Evolutionary conservation across 2,113 vertebrate species (phyloP).

Genomic region (Bufo gargarizans): DNA sequence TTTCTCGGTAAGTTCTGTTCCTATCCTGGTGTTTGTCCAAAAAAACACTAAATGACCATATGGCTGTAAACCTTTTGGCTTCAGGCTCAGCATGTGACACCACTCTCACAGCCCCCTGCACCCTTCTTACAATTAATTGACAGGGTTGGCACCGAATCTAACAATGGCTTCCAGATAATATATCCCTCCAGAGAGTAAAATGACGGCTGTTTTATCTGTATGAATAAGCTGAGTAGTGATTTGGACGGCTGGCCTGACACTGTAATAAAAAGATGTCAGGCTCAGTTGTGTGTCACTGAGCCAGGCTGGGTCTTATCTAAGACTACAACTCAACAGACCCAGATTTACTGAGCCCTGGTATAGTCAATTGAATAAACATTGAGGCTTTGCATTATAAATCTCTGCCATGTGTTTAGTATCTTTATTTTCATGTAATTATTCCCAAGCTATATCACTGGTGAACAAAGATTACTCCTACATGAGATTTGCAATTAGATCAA

Average conservation of each 20-base stretch:
- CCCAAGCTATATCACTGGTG: not conserved
- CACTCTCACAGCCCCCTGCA: not conserved
- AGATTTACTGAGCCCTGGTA: conserved; percentile 36
- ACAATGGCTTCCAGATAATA: conserved; percentile 34
- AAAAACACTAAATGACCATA: conserved; percentile 1
- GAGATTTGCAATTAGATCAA: conserved; percentile 1
- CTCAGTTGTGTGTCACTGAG: conserved; percentile 48
- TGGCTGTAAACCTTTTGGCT: conserved; percentile 2
- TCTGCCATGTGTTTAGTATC: conserved; percentile 29
- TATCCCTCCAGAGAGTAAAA: conserved; percentile 45
- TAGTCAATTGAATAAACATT: conserved; percentile 39
- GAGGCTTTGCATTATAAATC: conserved; percentile 34
- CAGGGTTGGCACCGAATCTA: conserved; percentile 21
- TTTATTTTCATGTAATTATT: conserved; percentile 25
- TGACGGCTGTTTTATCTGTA: conserved; percentile 41
- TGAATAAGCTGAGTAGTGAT: conserved; percentile 52
- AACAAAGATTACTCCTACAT: not conserved
- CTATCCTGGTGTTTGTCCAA: not conserved
- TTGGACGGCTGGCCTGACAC: conserved; percentile 48
- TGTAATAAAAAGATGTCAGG: conserved; percentile 52
- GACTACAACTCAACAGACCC: conserved; percentile 34
- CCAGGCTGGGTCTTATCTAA: conserved; percentile 48
- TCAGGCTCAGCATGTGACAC: conserved; percentile 1
- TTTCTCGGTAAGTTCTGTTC: not conserved
- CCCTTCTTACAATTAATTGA: conserved; percentile 19